Evolutionary conservation across 2,797 vertebrate species (phyloP).

Genomic region (Rhynchonycteris naso): DNA sequence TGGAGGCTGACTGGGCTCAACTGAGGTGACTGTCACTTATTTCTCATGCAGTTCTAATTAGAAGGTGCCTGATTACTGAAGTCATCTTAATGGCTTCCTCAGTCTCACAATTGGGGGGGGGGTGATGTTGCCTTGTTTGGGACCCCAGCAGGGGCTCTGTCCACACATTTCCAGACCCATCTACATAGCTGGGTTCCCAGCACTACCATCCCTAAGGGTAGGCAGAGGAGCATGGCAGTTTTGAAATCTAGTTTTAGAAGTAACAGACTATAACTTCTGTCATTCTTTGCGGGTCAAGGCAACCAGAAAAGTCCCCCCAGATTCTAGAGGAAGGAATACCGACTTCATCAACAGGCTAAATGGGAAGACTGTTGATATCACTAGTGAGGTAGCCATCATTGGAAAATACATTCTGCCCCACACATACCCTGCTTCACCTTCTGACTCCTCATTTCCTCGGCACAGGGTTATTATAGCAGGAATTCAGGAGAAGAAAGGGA

Average conservation of each 20-base stretch:
- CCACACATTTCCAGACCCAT: background rate
- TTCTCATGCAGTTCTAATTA: background rate
- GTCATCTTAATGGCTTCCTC: background rate
- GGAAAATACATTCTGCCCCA: background rate
- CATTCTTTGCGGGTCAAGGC: background rate
- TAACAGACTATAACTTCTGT: background rate
- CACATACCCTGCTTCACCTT: background rate
- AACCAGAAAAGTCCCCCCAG: background rate
- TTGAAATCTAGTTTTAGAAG: background rate
- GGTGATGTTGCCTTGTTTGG: background rate
- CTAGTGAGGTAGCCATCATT: background rate
- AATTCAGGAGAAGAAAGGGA: slow-evolving; percentile 9
- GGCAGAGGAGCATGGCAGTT: background rate
- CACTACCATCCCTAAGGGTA: background rate
- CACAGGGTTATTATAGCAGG: background rate
- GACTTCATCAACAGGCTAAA: background rate
- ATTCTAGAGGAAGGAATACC: background rate
- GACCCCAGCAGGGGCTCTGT: background rate
- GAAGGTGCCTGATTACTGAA: background rate
- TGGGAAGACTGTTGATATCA: background rate
- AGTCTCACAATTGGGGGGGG: background rate
- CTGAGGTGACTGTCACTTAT: background rate
- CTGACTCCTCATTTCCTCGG: background rate
- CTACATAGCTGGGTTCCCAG: background rate
- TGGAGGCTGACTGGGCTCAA: background rate